Base-by-base conservation (phyloP, 2,113 vertebrate species). In the Electrona antarctica region DNA sequence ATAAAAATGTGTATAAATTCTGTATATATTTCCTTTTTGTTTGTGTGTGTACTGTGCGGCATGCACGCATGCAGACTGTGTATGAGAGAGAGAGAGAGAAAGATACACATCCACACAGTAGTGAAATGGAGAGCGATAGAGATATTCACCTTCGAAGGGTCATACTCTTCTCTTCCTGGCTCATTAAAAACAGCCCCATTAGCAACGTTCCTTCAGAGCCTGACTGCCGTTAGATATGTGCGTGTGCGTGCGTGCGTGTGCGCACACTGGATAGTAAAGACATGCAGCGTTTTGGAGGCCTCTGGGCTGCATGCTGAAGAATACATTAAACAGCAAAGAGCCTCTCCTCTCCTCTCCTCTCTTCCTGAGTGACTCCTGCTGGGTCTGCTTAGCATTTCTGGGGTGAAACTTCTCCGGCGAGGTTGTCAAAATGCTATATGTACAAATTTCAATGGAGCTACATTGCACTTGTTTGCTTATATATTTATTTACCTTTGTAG, bases 131-230 rank as follows among this genome's bases (percentile, higher is more conserved):
- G 63, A 80, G 74, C 82, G 83, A 88, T 80, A 85, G 90, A 87
- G 87, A 88, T 82, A 85, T 90, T 92, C 89, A 90, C 88, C 88
- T 90, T 92, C 85, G 64, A 83, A 90, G 86, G 89, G 89, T 91
- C 89, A 91, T 21, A 21, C 88, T 90, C 85, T 88, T 78, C 76
- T 90, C 82, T 89, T 80, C 86, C 87, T 85, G 88, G 82, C 90
- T 92, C 90, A 92, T 92, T 92, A 92, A 88, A 92, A 92, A 83
- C 88, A 90, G 85, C 82, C 88, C 91, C 88, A 92, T 92, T 92
- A 91, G 89, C 85, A 78, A 76, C 77, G 85, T 82, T 90, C 87
- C 85, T 91, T 90, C 86, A 87, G 84, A 90, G 87, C 79, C 79
- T 80, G 79, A 84, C 87, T 89, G 81, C 86, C 84, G 80, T 89